phyloP scores from a whole-genome alignment of 1,140 invertebrate genomes.

The Cyclargus thomasi region DNA sequence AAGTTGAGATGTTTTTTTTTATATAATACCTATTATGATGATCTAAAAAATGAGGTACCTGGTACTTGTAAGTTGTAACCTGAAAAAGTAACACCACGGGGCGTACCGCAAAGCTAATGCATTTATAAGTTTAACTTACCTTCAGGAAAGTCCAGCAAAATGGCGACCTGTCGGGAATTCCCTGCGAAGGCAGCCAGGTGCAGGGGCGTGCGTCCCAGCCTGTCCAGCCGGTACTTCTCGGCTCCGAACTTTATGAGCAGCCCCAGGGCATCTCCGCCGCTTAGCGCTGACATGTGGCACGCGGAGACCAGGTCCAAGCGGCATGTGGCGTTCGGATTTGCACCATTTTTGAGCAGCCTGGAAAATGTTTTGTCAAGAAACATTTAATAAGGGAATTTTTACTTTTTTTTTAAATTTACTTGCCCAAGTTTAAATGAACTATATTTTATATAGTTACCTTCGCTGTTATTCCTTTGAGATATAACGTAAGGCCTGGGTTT shows the following conservation, averaged over 20 bases:
- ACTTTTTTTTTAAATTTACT: no score
- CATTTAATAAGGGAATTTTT: background rate
- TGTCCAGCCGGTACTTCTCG: conserved; percentile 55
- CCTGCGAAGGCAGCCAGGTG: conserved; percentile 69
- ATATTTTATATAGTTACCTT: no score
- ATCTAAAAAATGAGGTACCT: no score
- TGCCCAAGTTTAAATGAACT: no score
- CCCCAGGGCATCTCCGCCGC: conserved; percentile 47
- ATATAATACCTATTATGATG: no score
- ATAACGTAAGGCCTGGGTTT: no score
- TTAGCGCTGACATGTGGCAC: conserved; percentile 59
- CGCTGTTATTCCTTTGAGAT: no score
- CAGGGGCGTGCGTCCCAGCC: conserved; percentile 59
- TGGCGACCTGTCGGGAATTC: conserved; percentile 58
- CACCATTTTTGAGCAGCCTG: conserved; percentile 64
- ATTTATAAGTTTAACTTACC: conserved; percentile 34
- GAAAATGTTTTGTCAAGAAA: conserved; percentile 13
- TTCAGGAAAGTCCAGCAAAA: conserved; percentile 61
- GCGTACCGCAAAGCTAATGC: no score
- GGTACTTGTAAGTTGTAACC: no score
- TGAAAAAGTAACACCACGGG: no score
- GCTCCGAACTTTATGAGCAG: conserved; percentile 61
- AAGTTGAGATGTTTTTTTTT: no score
- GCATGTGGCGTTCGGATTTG: conserved; percentile 71
- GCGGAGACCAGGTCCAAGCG: conserved; percentile 59